Evolutionary conservation across 92 coral and sea anemone genomes (phyloP), one percentile per base, ranked within the genome.

Genomic region (Epizoanthus illoricatus): DNA sequence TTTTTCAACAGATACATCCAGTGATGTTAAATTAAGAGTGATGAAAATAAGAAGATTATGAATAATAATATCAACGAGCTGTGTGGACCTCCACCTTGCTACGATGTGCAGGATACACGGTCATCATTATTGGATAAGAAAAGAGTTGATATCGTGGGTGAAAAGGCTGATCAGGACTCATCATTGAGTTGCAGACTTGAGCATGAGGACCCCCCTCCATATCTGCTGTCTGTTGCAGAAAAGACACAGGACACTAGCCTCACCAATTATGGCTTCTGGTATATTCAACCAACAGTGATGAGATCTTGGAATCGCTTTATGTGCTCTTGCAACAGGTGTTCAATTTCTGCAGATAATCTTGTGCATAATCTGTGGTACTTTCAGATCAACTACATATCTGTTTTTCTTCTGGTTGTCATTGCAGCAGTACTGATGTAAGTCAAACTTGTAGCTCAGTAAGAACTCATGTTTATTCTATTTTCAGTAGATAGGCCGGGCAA

Each of bases 331-430:
- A 78, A 5, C 82, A 78, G 56, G 59, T 63, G 82, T 21, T 78
- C 82, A 1, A 13, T 78, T 62, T 78, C 82, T n/a, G 20, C 49
- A 70, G 82, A 78, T 47, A 78, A 78, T 47, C 82, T 78, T 23
- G 71, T 20, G 6, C 67, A 62, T 41, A 78, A 63, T 58, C 71
- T 78, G 67, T 78, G 82, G 82, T 78, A 78, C 69, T 78, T 78
- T 33, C 82, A 78, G 72, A 33, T 61, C 58, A 78, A 78, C 52
- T 78, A 78, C 82, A 78, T 78, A n/a, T 78, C 82, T 62, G 71
- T 78, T 19, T 63, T 78, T 61, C 71, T 78, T 62, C 58, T 66
- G 49, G 55, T 64, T 11, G 15, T 78, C 54, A 13, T 78, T 5
- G 54, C 60, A 9, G 82, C 82, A 21, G 24, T 78, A 43, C 47